phyloP scores from a whole-genome alignment of 2,113 vertebrate species.

The Microtus montanus region DNA sequence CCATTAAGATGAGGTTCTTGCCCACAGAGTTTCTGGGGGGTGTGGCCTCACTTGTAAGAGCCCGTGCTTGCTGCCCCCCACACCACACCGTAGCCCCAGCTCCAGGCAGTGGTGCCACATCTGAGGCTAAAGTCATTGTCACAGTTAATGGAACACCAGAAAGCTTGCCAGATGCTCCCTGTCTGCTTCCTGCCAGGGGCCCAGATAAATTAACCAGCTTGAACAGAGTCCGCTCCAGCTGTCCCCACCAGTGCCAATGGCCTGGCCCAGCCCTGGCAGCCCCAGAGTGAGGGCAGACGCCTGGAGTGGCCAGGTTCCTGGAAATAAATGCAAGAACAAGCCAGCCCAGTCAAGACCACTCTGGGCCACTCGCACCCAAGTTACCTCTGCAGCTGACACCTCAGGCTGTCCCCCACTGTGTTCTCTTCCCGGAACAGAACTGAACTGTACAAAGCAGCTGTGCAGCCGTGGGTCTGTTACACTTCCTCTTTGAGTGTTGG shows the following conservation, averaged over 20 bases:
- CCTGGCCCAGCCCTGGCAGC: background rate
- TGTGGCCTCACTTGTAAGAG: background rate
- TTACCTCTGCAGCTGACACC: background rate
- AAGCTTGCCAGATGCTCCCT: constrained; percentile 75
- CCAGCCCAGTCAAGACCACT: background rate
- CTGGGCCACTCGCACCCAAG: background rate
- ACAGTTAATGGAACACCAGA: constrained; percentile 75
- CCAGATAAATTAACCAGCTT: constrained; percentile 74
- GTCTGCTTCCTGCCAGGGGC: constrained; percentile 76
- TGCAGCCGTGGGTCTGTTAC: background rate
- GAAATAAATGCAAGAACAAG: background rate
- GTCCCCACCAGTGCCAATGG: background rate
- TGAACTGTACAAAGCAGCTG: background rate
- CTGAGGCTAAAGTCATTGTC: constrained; percentile 79
- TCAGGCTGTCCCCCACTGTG: background rate
- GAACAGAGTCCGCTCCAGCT: constrained; percentile 31
- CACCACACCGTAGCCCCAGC: background rate
- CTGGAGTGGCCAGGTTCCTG: background rate
- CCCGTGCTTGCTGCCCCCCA: background rate
- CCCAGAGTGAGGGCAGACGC: background rate
- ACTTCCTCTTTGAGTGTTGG: background rate
- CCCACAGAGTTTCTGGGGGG: background rate
- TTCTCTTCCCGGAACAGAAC: background rate
- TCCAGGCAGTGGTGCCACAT: constrained; percentile 48
- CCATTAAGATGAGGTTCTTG: background rate